Base-by-base conservation (phyloP, 2,797 vertebrate genomes). In the Pyrocephalus nanus region DNA sequence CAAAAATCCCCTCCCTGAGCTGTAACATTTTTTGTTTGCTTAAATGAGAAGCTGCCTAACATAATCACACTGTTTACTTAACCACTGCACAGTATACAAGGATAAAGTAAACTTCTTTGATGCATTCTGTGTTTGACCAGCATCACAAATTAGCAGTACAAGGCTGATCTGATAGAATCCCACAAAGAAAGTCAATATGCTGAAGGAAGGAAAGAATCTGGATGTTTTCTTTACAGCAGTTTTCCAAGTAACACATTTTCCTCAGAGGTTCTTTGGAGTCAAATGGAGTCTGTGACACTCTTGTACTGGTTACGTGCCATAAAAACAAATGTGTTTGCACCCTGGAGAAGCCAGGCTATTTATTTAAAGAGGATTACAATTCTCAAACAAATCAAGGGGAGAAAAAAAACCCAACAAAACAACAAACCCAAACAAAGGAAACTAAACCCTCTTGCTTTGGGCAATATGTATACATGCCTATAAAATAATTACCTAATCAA, bases 211-310 rank as follows among this genome's bases (percentile, higher is more conserved):
- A 71, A 89, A 55, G 34, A 76, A 86, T 78, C 36, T 40, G 43
- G 54, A 42, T 88, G 75, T 91, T 96, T 95, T 71, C 74, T 76
- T 94, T 89, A 91, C 64, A 82, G 80, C 42, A 92, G 83, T 89
- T 90, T 94, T 74, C 86, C 53, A 70, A 79, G 86, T 55, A 14
- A 76, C 38, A 42, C 25, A 13, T 82, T 65, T 71, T 71, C 60
- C 78, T 80, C 64, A 20, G 61, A 94, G 76, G 27, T 81, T 69
- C 54, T 81, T 47, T 62, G 67, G 38, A 81, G 79, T 30, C 0
- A 0, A 81, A 69, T 38, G 38, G 48, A 77, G 7, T 26, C 38
- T 42, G 81, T 38, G 79, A 86, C 83, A 53, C 36, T 86, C 48
- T 9, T 67, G 53, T 53, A 73, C 32, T 47, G 38, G 57, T 91